Evolutionary conservation across 2,888 invertebrate genomes (phyloP), one percentile per base, ranked within the genome.

Genomic region (Andrena bicolor): DNA sequence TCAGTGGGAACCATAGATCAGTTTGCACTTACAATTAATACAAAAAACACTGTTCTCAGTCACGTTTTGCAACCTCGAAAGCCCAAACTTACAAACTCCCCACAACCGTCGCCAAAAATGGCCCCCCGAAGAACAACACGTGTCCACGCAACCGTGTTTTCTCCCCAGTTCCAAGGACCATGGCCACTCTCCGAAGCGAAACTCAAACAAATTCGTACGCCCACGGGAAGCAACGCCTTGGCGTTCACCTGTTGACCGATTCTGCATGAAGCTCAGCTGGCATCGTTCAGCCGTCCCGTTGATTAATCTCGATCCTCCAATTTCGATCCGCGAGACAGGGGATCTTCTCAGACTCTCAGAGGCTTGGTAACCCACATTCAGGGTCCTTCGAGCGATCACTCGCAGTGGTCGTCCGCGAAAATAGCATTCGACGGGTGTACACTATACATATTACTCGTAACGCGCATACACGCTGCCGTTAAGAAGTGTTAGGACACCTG

Each of bases 311-410:
- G 68, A 63, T 70, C 48, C 69, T 48, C 41, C 16, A 76, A 78
- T 80, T 51, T 26, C 71, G 68, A 68, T 65, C 48, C 69, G 32
- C 35, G 10, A 63, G 65, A 80, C 72, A 72, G 63, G 53, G 61
- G 66, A 71, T 60, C 51, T 51, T 51, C 64, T 20, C 4, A 7
- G 69, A 60, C 32, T 51, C 64, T n/a, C 2, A 2, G 69, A 60
- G 60, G 16, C 30, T 65, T 2, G 79, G 41, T 88, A 79, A 85
- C 70, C 73, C 70, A 84, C 74, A 86, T 87, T 84, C 75, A 88
- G 76, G 80, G 74, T 83, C 78, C 73, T 81, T 76, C 69, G 64
- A 63, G 32, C 80, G 68, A 84, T 89, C 71, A 75, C 69, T 86
- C 76, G 76, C 16, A 41, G 41, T 76, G 48, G 69, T 74, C 35